Conservation (phyloP, 1,140 invertebrate genomes). For the Drosophila lacertosa region DNA sequence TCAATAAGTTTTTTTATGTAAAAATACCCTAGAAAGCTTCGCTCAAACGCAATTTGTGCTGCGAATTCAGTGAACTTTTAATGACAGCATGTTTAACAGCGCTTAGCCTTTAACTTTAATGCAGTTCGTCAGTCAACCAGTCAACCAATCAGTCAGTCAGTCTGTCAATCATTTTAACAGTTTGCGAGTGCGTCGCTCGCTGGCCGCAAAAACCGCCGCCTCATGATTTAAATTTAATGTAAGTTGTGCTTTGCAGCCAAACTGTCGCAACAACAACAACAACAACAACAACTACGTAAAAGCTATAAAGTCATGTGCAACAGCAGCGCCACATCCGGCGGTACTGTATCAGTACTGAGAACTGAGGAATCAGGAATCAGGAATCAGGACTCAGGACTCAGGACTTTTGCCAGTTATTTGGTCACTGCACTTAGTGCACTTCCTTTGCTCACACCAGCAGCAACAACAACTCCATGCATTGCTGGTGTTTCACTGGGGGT, state of each 20-base stretch:
- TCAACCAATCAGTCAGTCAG: slow-evolving; percentile 27
- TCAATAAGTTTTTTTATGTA: too few species aligned
- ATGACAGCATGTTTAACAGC: slow-evolving; percentile 60
- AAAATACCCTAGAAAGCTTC: too few species aligned
- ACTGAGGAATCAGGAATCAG: slow-evolving; percentile 24
- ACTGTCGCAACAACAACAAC: slow-evolving; percentile 43
- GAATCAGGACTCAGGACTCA: slow-evolving; percentile 30
- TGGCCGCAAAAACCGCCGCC: slow-evolving; percentile 60
- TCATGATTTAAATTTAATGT: slow-evolving; percentile 78
- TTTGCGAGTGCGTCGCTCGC: slow-evolving; percentile 12
- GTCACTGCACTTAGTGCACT: slow-evolving; percentile 79
- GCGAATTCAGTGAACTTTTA: slow-evolving; percentile 59
- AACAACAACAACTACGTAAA: slow-evolving; percentile 38
- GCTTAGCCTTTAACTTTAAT: slow-evolving; percentile 55
- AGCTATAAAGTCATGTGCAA: slow-evolving; percentile 78
- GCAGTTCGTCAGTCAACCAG: slow-evolving; percentile 18
- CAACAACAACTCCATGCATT: slow-evolving; percentile 8
- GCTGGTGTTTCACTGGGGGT: slow-evolving; percentile 19
- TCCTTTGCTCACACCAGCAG: slow-evolving; percentile 57
- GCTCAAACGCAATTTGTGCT: slow-evolving; percentile 4
- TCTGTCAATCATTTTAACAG: slow-evolving; percentile 30
- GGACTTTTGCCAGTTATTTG: slow-evolving; percentile 65
- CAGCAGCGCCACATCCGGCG: slow-evolving; percentile 61
- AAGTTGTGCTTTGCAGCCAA: slow-evolving; percentile 63
- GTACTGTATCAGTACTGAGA: slow-evolving; percentile 28